Base-by-base conservation (phyloP, 2,113 vertebrate genomes). In the Mustelus asterias region DNA sequence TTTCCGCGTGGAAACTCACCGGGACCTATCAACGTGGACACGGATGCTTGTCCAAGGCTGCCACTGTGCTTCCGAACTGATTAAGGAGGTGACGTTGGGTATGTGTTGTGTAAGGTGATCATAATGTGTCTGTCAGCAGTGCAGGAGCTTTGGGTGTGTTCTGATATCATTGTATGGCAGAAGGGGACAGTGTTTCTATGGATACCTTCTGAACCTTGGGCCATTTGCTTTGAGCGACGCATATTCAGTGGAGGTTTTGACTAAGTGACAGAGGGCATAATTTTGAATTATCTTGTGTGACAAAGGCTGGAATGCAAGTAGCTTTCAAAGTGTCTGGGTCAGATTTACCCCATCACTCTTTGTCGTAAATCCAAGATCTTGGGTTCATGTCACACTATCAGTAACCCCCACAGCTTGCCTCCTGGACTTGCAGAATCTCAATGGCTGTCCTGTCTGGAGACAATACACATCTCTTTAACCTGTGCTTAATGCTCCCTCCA, bases 1-100 rank as follows among this genome's bases (percentile, higher is more conserved):
- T 20, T 99, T 99, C 97, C 97, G 98, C 0, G 99, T 99, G 96
- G 99, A 99, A 97, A 99, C 98, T 0, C 99, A 99, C 97, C 98
- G 99, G 96, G 99, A 99, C 96, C 97, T 99, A 97, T 99, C 99
- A 0, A 97, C 98, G 0, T 99, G 99, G 99, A 99, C 99, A 0
- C 97, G 99, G 0, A 97, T 98, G 2, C 97, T 99, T 0, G 99
- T 99, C 37, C 99, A 99, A 97, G 99, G 99, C 11, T 98, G 98
- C 10, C 98, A 99, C 0, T 96, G 98, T 0, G 98, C 99, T 0
- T 98, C 99, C 0, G 98, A 99, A 96, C 97, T 99, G 48, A 97
- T 99, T 96, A 98, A 99, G 96, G 99, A 99, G 96, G 98, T 99
- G 72, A 98, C 99, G 0, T 98, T 98, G 18, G 98, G 98, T 98